Evolutionary conservation across 1,140 invertebrate species (phyloP).

Genomic region (Mycetomoellerius zeteki): DNA sequence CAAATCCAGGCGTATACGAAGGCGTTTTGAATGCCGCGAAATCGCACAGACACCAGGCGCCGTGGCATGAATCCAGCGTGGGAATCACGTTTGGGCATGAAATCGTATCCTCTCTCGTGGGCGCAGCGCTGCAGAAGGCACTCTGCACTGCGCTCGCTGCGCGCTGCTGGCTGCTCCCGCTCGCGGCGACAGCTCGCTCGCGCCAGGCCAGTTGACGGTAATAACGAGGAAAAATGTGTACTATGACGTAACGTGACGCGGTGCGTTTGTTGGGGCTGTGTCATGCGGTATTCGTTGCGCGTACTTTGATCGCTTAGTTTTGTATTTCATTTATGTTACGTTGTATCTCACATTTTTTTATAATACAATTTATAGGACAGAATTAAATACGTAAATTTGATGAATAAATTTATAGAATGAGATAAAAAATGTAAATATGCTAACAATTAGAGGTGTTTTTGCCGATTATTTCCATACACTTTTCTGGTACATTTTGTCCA

Average conservation of each 20-base stretch:
- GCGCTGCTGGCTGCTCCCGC: neutral
- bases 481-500: neutral
- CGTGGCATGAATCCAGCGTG: constrained; percentile 27
- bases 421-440: neutral
- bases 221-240: constrained; percentile 45
- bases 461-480: neutral
- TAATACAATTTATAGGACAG: neutral
- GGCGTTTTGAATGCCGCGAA: constrained; percentile 14
- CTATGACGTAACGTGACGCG: constrained; percentile 40
- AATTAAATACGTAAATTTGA: neutral
- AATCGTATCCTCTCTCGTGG: constrained; percentile 15
- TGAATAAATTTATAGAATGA: neutral
- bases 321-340: neutral
- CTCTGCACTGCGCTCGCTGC: neutral
- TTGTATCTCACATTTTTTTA: neutral
- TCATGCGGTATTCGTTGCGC: neutral
- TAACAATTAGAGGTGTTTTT: neutral
- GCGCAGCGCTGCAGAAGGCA: neutral
- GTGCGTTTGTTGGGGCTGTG: constrained; percentile 10
- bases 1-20: constrained; percentile 1
- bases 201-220: constrained; percentile 19
- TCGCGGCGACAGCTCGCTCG: constrained; percentile 52
- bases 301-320: neutral
- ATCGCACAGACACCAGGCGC: constrained; percentile 5
- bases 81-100: constrained; percentile 47